A percentile compares a stretch with the other conserved stretches of the same genome.
Conservation (phyloP, 2,888 invertebrate species). For the Morpho helenor region DNA sequence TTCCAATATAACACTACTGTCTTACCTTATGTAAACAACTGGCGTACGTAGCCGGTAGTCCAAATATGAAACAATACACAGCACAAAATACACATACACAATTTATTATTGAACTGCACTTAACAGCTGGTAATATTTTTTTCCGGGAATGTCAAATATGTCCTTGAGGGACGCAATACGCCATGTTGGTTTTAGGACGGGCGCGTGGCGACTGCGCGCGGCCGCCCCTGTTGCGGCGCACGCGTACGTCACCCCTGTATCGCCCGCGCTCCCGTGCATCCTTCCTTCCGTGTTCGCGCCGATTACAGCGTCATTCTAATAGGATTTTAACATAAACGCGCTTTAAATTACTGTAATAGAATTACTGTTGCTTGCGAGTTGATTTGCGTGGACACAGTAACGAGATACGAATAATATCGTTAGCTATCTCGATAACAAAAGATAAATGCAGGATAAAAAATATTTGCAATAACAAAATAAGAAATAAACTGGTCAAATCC, state of each 20-base stretch:
- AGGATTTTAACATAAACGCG: constrained; percentile 3
- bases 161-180: constrained; percentile 65
- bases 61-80: constrained; percentile 39
- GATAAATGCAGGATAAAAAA: no score
- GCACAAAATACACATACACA: constrained; percentile 44
- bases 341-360: no score
- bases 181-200: constrained; percentile 68
- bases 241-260: constrained; percentile 61
- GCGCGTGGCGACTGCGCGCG: constrained; percentile 75
- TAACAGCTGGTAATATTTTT: constrained; percentile 45
- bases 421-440: no score
- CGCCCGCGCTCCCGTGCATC: constrained; percentile 38
- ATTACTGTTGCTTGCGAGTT: no score
- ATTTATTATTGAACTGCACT: constrained; percentile 32
- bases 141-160: constrained; percentile 61
- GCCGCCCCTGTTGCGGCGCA: constrained; percentile 54
- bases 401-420: no score
- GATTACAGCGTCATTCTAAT: constrained; percentile 11
- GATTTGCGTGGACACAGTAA: no score
- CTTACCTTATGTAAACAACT: constrained; percentile 60
- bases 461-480: no score
- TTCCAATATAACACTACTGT: constrained; percentile 20
- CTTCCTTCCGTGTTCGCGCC: constrained; percentile 36
- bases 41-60: constrained; percentile 50
- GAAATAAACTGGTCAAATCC: no score